These are phyloP conservation scores for Drosophila buzzatii DNA, from an alignment of 2,888 invertebrate species.

Conservation along the genomic window DNA sequence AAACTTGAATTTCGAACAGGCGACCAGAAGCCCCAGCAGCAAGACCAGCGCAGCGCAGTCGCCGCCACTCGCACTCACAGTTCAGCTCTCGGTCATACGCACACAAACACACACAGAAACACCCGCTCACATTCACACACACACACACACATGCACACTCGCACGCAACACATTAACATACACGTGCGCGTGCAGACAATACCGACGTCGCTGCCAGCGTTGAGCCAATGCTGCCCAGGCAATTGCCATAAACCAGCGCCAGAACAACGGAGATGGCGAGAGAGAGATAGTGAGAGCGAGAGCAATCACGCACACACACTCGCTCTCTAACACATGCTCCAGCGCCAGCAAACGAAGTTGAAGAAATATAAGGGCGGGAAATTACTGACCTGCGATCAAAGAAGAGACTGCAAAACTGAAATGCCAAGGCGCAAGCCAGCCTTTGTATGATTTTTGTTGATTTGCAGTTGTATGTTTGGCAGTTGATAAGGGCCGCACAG, in stretches of 20 bases:
- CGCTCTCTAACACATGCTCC: conserved; percentile 12
- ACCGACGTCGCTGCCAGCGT: conserved; percentile 16
- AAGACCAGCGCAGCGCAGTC: conserved; percentile 18
- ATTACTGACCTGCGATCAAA: conserved; percentile 77
- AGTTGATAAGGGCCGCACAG: conserved; percentile 34
- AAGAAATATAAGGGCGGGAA: conserved; percentile 55
- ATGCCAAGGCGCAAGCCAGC: conserved; percentile 9
- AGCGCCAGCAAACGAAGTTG: conserved; percentile 19
- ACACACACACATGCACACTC: conserved; percentile 1
- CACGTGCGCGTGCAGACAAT: conserved; percentile 51
- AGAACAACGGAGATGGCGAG: conserved; percentile 24
- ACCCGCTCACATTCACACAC: conserved; percentile 25
- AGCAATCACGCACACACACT: conserved; percentile 8
- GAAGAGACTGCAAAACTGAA: conserved; percentile 20
- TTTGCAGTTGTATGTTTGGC: conserved; percentile 3
- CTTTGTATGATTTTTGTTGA: conserved; percentile 17
- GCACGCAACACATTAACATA: conserved; percentile 24
- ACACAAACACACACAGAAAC: conserved; percentile 6
- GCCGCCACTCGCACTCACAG: conserved; percentile 31
- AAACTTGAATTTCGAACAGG: conserved; percentile 84
- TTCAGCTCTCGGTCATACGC: conserved; percentile 38
- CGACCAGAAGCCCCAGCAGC: conserved; percentile 67
- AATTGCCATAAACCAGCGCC: conserved; percentile 32
- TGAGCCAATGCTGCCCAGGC: conserved; percentile 33
- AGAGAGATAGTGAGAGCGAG: conserved; percentile 11